Conservation (phyloP, 2,888 invertebrate genomes). For the Leptinotarsa juncta region DNA sequence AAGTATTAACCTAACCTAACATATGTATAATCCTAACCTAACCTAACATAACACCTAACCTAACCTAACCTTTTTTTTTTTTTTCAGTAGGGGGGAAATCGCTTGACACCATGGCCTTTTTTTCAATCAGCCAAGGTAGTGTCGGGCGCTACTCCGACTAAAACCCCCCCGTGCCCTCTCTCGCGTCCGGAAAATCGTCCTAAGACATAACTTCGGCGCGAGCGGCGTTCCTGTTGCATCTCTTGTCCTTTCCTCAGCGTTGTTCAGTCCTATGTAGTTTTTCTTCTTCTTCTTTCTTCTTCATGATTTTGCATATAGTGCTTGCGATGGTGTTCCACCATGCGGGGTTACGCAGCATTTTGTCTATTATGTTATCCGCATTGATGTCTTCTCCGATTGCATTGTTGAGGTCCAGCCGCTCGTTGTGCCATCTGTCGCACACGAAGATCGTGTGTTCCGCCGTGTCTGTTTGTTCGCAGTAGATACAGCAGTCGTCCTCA, state of each 20-base stretch:
- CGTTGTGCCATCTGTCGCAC: constrained; percentile 26
- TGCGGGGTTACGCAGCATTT: background rate
- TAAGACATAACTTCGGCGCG: constrained; percentile 1
- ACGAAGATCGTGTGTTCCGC: constrained; percentile 32
- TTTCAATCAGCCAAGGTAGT: no score
- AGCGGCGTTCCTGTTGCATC: background rate
- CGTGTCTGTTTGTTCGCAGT: constrained; percentile 28
- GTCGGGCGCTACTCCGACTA: no score
- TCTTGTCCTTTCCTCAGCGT: background rate
- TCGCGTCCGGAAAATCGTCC: background rate
- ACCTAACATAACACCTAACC: no score
- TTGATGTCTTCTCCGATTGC: background rate
- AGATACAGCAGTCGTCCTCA: constrained; percentile 22
- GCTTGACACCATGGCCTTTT: no score
- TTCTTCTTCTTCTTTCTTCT: constrained; percentile 29
- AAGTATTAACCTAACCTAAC: no score
- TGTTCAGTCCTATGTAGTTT: constrained; percentile 10
- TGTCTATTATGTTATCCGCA: background rate
- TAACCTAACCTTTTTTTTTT: no score
- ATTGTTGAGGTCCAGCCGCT: background rate
- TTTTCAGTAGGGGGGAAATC: no score
- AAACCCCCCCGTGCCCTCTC: constrained; percentile 1
- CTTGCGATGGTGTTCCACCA: background rate
- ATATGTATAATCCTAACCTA: no score
- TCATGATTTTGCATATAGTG: constrained; percentile 1